phyloP scores from a whole-genome alignment of 2,888 invertebrate species.

The Galeruca laticollis region DNA sequence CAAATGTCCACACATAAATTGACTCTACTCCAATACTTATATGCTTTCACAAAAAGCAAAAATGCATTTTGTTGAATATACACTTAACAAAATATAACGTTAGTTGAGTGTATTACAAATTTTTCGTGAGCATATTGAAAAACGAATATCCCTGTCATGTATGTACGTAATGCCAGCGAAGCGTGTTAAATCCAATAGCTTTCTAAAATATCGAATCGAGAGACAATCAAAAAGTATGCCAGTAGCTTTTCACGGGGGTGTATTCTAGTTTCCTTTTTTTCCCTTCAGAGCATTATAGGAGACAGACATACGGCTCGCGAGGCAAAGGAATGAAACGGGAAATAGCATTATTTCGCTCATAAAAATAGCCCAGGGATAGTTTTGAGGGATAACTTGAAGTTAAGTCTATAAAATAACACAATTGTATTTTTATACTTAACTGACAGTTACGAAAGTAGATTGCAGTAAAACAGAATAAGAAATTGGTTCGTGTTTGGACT shows the following conservation, averaged over 20 bases:
- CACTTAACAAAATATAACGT: conserved; percentile 1
- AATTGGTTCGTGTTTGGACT: no score
- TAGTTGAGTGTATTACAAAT: not conserved
- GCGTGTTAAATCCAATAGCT: conserved; percentile 38
- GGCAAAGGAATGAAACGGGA: conserved; percentile 27
- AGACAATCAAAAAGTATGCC: conserved; percentile 38
- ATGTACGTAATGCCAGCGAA: conserved; percentile 22
- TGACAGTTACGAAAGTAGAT: not conserved
- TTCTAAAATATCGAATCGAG: conserved; percentile 39
- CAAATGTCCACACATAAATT: no score
- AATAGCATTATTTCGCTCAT: conserved; percentile 19
- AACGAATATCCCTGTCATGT: conserved; percentile 13
- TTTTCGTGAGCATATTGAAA: not conserved
- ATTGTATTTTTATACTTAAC: not conserved
- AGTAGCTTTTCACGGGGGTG: conserved; percentile 37
- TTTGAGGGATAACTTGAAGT: not conserved
- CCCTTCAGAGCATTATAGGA: conserved; percentile 6
- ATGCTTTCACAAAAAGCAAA: not conserved
- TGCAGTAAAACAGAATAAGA: no score
- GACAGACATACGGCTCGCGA: conserved; percentile 21
- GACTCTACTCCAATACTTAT: no score
- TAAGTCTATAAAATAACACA: not conserved
- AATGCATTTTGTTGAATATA: not conserved
- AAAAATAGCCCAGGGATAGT: conserved; percentile 26
- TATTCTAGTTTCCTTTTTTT: conserved; percentile 22